Conservation (phyloP, 2,888 invertebrate genomes). For the Stenodera caucasica region DNA sequence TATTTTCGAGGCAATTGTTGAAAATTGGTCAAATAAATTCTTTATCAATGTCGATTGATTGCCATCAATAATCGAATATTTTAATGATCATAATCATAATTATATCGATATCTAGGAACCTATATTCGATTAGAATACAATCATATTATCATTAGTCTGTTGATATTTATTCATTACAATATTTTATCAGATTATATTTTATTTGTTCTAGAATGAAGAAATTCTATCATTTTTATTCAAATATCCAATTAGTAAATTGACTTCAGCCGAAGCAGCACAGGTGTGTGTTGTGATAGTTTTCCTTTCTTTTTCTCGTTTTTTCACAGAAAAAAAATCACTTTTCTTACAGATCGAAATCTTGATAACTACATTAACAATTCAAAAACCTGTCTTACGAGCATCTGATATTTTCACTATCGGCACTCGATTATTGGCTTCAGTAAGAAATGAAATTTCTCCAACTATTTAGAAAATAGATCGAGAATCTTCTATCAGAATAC, state of each 20-base stretch:
- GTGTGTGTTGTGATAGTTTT: conserved; percentile 26
- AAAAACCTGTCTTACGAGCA: conserved; percentile 43
- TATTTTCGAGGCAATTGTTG: too few species aligned
- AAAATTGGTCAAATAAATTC: too few species aligned
- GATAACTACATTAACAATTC: conserved; percentile 38
- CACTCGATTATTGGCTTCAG: conserved; percentile 43
- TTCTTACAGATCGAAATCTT: conserved; percentile 32
- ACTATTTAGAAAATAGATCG: conserved; percentile 14
- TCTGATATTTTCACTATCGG: conserved; percentile 46
- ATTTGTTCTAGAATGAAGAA: conserved; percentile 43
- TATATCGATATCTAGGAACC: background rate
- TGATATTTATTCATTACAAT: conserved; percentile 19
- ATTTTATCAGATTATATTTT: conserved; percentile 21
- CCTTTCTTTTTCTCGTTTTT: background rate
- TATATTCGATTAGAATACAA: conserved; percentile 3
- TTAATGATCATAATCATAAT: background rate
- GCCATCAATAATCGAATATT: background rate
- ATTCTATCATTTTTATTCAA: conserved; percentile 44
- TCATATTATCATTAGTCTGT: conserved; percentile 13
- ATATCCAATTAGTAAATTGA: conserved; percentile 44
- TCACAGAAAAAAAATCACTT: background rate
- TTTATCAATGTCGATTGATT: too few species aligned
- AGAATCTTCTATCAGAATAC: too few species aligned
- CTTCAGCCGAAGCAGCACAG: conserved; percentile 40
- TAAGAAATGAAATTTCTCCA: conserved; percentile 30